Evolutionary conservation across 2,113 vertebrate species (phyloP), one percentile per base, ranked within the genome.

Genomic region (Caranx melampygus): DNA sequence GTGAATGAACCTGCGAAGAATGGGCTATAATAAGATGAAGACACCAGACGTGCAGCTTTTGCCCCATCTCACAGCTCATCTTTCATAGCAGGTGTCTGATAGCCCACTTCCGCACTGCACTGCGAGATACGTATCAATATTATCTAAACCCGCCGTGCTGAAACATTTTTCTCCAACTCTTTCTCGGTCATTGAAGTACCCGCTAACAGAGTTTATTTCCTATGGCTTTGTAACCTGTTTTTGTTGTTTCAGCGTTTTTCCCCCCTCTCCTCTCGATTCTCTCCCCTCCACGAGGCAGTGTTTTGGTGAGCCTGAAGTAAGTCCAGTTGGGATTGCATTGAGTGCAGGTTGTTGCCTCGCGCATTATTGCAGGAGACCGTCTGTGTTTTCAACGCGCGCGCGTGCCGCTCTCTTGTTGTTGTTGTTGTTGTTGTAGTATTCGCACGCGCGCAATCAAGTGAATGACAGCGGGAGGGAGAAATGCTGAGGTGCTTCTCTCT

Each of bases 1-100:
- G 3, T 14, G 21, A 66, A 68, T 42, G 31, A 13, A 18, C 3
- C 61, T 15, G 13, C 8, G 57, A 58, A 35, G 20, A 45, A 6
- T 26, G 26, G 26, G 26, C 26, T 26, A 26, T 6, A 45, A 6
- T 6, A 3, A 51, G 15, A 14, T 10, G 61, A 59, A 31, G 33
- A 34, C 18, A 34, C 3, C 47, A 6, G 79, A 67, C 72, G 63
- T 42, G 47, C 44, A 55, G 31, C 31, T 33, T 33, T 72, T 18
- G 59, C 62, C 42, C 33, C 64, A 34, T 62, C 60, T 62, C 6
- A 67, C 3, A 42, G 63, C 60, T 84, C 75, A 82, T 88, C 84
- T 87, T 49, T 45, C 71, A 70, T 18, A 78, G 92, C 92, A 93
- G 92, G 92, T 93, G 92, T 88, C 75, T 88, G 44, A 66, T 59